These are phyloP conservation scores for Geodia barretti DNA, from an alignment of 37 sponge, comb jelly and placozoan species.

Conservation along the genomic window DNA sequence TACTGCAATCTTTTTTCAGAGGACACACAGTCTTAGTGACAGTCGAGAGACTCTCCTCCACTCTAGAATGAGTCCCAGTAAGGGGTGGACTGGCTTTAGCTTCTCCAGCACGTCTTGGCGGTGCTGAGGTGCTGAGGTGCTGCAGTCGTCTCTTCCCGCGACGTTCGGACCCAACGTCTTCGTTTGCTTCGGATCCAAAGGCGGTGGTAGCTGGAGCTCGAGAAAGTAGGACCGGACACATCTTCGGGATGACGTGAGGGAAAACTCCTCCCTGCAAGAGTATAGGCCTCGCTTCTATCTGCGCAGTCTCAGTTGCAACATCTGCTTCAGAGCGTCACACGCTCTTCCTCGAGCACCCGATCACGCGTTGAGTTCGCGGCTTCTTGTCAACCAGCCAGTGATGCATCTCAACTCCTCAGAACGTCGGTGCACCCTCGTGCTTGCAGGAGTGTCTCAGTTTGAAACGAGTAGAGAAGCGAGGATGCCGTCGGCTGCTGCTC, in stretches of 20 bases:
- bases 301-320: constrained; percentile 55
- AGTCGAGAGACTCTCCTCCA: constrained; percentile 87
- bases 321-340: constrained; percentile 43
- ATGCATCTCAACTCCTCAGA: constrained; percentile 80
- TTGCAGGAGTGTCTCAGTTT: constrained; percentile 58
- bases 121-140: constrained; percentile 89
- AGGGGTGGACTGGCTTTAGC: constrained; percentile 80
- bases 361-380: constrained; percentile 88
- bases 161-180: constrained; percentile 28
- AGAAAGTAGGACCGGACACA: constrained; percentile 82
- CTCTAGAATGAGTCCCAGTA: constrained; percentile 84
- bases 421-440: constrained; percentile 68
- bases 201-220: constrained; percentile 74
- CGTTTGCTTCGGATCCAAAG: constrained; percentile 17
- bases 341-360: constrained; percentile 75
- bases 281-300: constrained; percentile 82
- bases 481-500: constrained; percentile 65
- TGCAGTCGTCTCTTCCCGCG: constrained; percentile 40
- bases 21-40: constrained; percentile 84
- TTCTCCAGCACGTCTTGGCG: constrained; percentile 92
- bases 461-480: constrained; percentile 67
- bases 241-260: constrained; percentile 87
- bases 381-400: constrained; percentile 58
- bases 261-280: constrained; percentile 63
- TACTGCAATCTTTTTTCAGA: constrained; percentile 59